Evolutionary conservation across 2,888 invertebrate species (phyloP), one percentile per base, ranked within the genome.

Genomic region (Rotaria sp.): DNA sequence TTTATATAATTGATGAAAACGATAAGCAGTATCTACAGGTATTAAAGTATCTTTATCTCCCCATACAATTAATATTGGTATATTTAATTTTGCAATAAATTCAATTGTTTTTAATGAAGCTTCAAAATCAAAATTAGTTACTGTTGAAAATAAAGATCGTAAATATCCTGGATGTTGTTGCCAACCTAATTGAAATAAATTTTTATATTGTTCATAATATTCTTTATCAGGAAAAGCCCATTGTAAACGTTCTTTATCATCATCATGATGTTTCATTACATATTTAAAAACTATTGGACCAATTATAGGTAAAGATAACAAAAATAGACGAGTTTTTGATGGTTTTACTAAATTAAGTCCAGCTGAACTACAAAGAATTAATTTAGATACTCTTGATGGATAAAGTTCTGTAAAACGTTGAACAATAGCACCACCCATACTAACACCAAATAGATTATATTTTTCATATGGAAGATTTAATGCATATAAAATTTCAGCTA

Each of bases 341-440:
- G 80, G 80, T 45, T 45, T 41, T 11, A 3, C 7, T n/a, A 80
- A 11, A n/a, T 15, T n/a, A 5, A 80, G 45, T 13, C 80, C 80
- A 80, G 80, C 80, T 45, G 80, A 10, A 80, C 80, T 45, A 45
- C 80, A 80, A 15, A 80, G 45, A n/a, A 80, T 80, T 24, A 80
- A n/a, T 45, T 80, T 80, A n/a, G 45, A 45, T 26, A 80, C 80
- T 80, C 26, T 45, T 5, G 24, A 26, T n/a, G 80, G 80, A 80
- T 80, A 45, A 5, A 80, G 26, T 45, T 80, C 45, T 7, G 80
- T 80, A n/a, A 80, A 80, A 41, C 41, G 45, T 80, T 80, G 80
- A 11, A 80, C n/a, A 26, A 80, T 80, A n/a, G n/a, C 80, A 45
- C 80, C 80, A n/a, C 80, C 80, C 80, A 80, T 80, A 45, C 80